Conservation (phyloP, 2,797 vertebrate genomes). For the Fistularia tabacaria region DNA sequence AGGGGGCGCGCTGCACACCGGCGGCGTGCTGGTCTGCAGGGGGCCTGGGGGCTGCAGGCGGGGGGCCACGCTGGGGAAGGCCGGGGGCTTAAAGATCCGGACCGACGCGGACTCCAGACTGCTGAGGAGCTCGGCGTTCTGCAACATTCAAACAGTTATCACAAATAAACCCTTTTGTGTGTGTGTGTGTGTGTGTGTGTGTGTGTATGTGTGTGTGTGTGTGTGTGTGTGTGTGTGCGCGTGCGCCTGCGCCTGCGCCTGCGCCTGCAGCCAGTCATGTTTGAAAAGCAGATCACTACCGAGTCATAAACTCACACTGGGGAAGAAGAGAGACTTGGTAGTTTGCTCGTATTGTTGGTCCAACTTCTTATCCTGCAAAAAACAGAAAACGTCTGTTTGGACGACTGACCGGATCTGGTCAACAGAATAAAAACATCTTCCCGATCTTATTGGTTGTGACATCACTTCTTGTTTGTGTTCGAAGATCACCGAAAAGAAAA, state of each 20-base stretch:
- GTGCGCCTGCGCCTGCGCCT: no score
- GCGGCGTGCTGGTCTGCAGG: conserved; percentile 62
- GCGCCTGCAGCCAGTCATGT: no score
- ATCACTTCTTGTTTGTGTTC: no score
- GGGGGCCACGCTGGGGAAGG: conserved; percentile 18
- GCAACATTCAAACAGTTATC: conserved; percentile 12
- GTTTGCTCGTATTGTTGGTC: conserved; percentile 88
- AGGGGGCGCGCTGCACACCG: conserved; percentile 5
- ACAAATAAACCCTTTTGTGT: no score
- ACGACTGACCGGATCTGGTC: background rate
- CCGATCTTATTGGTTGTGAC: no score
- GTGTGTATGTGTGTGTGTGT: no score
- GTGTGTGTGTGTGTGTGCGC: no score
- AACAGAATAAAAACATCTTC: background rate
- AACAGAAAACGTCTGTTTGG: background rate
- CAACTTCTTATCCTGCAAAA: conserved; percentile 87
- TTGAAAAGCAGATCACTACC: no score
- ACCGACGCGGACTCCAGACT: conserved; percentile 90
- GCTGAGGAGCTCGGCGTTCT: conserved; percentile 93
- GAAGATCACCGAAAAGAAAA: no score
- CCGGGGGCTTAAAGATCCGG: conserved; percentile 83
- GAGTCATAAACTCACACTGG: conserved; percentile 84
- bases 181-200: no score
- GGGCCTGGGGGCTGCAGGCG: conserved; percentile 44
- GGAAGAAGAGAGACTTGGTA: conserved; percentile 86